Evolutionary conservation across 2,888 invertebrate species (phyloP).

Genomic region (Osedax frankpressi): DNA sequence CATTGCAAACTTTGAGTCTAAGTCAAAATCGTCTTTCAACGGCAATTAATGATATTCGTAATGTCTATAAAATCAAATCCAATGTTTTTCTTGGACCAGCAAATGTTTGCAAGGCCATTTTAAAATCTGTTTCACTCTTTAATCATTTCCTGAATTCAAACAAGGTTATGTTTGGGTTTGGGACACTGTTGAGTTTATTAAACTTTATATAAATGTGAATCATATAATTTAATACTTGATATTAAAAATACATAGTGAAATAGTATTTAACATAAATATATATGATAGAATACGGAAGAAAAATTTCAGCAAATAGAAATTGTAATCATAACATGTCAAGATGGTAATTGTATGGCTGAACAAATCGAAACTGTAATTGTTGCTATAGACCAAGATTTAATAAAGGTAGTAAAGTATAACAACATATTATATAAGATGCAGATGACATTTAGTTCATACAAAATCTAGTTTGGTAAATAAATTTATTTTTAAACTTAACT

Average conservation of each 20-base stretch:
- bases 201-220: too few species aligned
- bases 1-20: background rate
- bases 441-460: too few species aligned
- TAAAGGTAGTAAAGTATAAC: too few species aligned
- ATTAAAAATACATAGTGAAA: too few species aligned
- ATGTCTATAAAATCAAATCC: background rate
- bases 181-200: too few species aligned
- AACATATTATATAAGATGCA: too few species aligned
- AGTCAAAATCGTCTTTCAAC: background rate
- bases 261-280: too few species aligned
- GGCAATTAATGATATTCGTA: background rate
- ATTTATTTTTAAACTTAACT: too few species aligned
- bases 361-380: background rate
- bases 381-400: background rate
- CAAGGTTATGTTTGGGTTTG: too few species aligned
- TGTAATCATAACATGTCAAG: background rate
- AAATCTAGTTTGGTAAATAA: too few species aligned
- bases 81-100: background rate
- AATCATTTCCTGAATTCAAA: background rate
- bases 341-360: background rate
- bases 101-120: background rate
- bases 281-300: background rate
- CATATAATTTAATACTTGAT: too few species aligned
- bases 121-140: background rate
- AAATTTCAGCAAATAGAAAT: background rate